Base-by-base conservation (phyloP, 2,888 invertebrate genomes). In the Bellardia pandia region DNA sequence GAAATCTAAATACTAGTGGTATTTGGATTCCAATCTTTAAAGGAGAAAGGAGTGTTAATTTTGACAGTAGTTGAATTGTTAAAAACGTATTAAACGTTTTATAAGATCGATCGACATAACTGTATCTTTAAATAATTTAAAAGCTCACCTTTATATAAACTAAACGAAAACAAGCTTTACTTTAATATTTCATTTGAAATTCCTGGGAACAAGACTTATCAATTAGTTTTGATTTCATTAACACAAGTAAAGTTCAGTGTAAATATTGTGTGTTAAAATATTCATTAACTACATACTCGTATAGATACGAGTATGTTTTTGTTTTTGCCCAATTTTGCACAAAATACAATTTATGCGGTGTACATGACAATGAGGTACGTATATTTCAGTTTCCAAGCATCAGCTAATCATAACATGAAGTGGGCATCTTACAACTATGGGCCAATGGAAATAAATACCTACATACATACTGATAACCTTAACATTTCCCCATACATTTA, bases 351-450 rank as follows among this genome's bases (percentile, higher is more conserved):
- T 77, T 72, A 81, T 86, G 68, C 42, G 58, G 16, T 58, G 23
- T 72, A 81, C 85, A 86, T 81, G 85, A 66, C 77, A 60, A 86
- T 68, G 51, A 66, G 68, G n/a, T 13, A 23, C 23, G 23, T 13
- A 5, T 53, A 53, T 42, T 82, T 40, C 11, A 4, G 11, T 42
- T 69, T 62, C 6, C 16, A 62, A 62, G 51, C n/a, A 48, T n/a
- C 6, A 71, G 60, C 42, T 51, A 51, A 53, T 30, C 42, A 42
- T 53, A 16, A 62, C 64, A 58, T 62, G 45, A 60, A 79, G 53
- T 75, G 56, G 48, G 7, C 64, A 53, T 40, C 45, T 7, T 56
- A 62, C n/a, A 16, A 58, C 30, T 58, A 37, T 74, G 64, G 77
- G 16, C 74, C 51, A 45, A 23, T 62, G 3, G 40, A 53, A 48